A percentile compares a stretch with the other conserved stretches of the same genome.
Evolutionary conservation across 1,140 invertebrate genomes (phyloP).

Genomic region (Aphis craccivora): DNA sequence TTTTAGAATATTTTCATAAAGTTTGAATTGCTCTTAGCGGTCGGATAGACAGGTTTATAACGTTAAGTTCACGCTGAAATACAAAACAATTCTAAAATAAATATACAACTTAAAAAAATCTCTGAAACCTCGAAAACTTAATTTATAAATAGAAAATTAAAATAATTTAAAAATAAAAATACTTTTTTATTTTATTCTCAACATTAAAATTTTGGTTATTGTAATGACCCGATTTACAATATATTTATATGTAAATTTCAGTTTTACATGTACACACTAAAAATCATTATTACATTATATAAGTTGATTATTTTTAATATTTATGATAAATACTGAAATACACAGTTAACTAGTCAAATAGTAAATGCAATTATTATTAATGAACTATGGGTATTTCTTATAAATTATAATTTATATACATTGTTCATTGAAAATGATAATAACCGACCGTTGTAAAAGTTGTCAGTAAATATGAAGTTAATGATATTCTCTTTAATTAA

Average conservation of each 20-base stretch:
- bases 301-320: neutral
- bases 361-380: neutral
- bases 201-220: neutral
- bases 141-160: conserved; percentile 4
- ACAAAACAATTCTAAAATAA: neutral
- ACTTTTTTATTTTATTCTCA: neutral
- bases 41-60: neutral
- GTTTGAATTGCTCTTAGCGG: neutral
- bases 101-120: neutral
- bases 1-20: conserved; percentile 42
- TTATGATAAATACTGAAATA: neutral
- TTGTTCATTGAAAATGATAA: neutral
- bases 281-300: too few relatives aligned
- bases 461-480: neutral
- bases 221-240: neutral
- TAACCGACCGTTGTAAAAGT: neutral
- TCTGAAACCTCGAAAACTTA: neutral
- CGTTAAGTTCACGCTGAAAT: neutral
- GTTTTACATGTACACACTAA: too few relatives aligned
- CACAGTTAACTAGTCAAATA: neutral
- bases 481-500: neutral
- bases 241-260: too few relatives aligned
- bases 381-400: neutral
- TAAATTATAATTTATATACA: neutral
- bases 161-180: neutral